phyloP scores from a whole-genome alignment of 2,888 invertebrate species.

The Cryptocheilus praepositus region DNA sequence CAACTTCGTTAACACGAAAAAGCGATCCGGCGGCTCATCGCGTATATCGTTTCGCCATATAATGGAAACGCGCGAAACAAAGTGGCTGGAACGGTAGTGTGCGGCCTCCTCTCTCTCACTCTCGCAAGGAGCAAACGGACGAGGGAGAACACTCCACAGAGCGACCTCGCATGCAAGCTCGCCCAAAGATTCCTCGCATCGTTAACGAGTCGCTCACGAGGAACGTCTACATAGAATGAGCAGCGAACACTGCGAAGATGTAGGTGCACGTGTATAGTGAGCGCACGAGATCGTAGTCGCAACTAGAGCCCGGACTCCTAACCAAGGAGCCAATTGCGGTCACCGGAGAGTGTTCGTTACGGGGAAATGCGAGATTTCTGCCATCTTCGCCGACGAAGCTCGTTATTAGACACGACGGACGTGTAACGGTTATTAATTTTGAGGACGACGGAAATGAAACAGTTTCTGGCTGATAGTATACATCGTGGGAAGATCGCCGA shows the following conservation, averaged over 20 bases:
- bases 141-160: not conserved
- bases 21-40: constrained; percentile 46
- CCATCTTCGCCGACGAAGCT: too few relatives aligned
- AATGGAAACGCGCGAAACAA: constrained; percentile 39
- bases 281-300: too few relatives aligned
- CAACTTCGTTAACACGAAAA: constrained; percentile 44
- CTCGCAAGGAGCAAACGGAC: constrained; percentile 6
- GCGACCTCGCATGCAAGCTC: too few relatives aligned
- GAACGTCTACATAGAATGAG: too few relatives aligned
- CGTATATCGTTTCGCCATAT: constrained; percentile 28
- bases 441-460: constrained; percentile 35
- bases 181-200: too few relatives aligned
- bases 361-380: constrained; percentile 5
- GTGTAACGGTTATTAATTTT: constrained; percentile 25
- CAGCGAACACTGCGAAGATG: too few relatives aligned
- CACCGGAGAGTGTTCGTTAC: constrained; percentile 7
- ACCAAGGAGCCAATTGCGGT: constrained; percentile 3
- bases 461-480: constrained; percentile 25
- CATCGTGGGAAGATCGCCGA: constrained; percentile 16
- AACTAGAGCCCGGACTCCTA: too few relatives aligned
- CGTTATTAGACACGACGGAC: too few relatives aligned
- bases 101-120: not conserved
- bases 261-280: too few relatives aligned
- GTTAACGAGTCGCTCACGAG: too few relatives aligned
- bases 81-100: constrained; percentile 32